Base-by-base conservation (phyloP, 2,888 invertebrate species). In the Suillia variegata region DNA sequence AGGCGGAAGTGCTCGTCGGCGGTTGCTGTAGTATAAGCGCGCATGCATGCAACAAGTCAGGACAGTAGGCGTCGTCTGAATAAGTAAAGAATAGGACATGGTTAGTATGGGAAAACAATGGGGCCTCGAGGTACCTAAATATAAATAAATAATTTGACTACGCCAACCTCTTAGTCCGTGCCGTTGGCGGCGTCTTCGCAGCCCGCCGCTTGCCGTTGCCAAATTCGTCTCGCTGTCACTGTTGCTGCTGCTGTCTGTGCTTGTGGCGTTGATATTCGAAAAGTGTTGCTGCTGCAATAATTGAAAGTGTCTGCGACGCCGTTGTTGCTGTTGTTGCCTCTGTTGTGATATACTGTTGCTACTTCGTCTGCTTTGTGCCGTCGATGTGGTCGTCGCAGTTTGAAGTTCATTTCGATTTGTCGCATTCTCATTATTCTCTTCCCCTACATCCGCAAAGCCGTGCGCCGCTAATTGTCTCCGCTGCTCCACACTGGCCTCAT, bases 1-100 rank as follows among this genome's bases (percentile, higher is more conserved):
- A 77, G 61, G 78, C 78, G 54, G 76, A 76, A 61, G 73, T 72
- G 42, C 68, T 69, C 61, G 67, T 54, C 24, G 48, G 71, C 58
- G 76, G 75, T 56, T 73, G 74, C 45, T 75, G 73, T 22, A 80
- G 66, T 33, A 80, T 80, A 59, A 80, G 59, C 52, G 80, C 74
- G 61, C 81, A 81, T n/a, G 80, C 78, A 62, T 81, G 75, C 54
- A 81, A 53, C 31, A 81, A 63, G 62, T 81, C 81, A 8, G 81
- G 81, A 59, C 81, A 80, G 60, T 81, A 80, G 21, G 76, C 77
- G 74, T n/a, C n/a, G n/a, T 75, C 81, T 80, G 64, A 0, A n/a
- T n/a, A n/a, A n/a, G n/a, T n/a, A n/a, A n/a, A n/a, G n/a, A 65
- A 64, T 31, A 21, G 5, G 1, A 20, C 2, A 38, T n/a, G 20